Evolutionary conservation across 1,140 invertebrate genomes (phyloP).

Genomic region (Elymnias hypermnestra): DNA sequence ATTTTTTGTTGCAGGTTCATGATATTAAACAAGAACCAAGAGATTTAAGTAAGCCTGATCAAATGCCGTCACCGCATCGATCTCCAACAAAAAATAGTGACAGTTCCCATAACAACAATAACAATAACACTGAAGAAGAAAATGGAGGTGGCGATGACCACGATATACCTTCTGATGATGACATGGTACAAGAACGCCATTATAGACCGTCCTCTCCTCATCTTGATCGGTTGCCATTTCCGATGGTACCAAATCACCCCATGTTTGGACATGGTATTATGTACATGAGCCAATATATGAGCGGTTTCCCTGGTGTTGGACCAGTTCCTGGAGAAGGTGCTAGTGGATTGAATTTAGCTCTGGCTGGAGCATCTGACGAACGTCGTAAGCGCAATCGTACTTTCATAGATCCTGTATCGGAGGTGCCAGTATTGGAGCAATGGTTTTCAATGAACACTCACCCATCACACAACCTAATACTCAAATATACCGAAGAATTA

Average conservation of each 20-base stretch:
- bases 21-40: slow-evolving; percentile 76
- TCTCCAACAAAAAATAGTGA: slow-evolving; percentile 74
- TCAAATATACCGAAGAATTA: slow-evolving; percentile 97
- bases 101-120: slow-evolving; percentile 62
- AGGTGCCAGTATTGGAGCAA: slow-evolving; percentile 96
- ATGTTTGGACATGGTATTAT: slow-evolving; percentile 92
- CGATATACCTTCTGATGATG: slow-evolving; percentile 65
- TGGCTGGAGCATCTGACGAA: slow-evolving; percentile 85
- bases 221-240: slow-evolving; percentile 79
- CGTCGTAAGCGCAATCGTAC: slow-evolving; percentile 95
- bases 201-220: slow-evolving; percentile 63
- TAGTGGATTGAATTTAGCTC: slow-evolving; percentile 77
- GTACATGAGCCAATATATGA: slow-evolving; percentile 94
- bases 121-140: slow-evolving; percentile 75
- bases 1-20: slow-evolving; percentile 52
- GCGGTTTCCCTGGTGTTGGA: slow-evolving; percentile 74
- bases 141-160: slow-evolving; percentile 56
- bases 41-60: slow-evolving; percentile 71
- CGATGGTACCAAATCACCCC: slow-evolving; percentile 85
- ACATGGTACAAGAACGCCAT: slow-evolving; percentile 56
- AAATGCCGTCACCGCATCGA: slow-evolving; percentile 57
- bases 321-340: slow-evolving; percentile 68
- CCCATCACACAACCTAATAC: slow-evolving; percentile 96
- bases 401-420: slow-evolving; percentile 99
- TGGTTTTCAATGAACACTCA: slow-evolving; percentile 99